phyloP scores from a whole-genome alignment of 2,797 vertebrate genomes.

The Enteromius afrohamiltoni region DNA sequence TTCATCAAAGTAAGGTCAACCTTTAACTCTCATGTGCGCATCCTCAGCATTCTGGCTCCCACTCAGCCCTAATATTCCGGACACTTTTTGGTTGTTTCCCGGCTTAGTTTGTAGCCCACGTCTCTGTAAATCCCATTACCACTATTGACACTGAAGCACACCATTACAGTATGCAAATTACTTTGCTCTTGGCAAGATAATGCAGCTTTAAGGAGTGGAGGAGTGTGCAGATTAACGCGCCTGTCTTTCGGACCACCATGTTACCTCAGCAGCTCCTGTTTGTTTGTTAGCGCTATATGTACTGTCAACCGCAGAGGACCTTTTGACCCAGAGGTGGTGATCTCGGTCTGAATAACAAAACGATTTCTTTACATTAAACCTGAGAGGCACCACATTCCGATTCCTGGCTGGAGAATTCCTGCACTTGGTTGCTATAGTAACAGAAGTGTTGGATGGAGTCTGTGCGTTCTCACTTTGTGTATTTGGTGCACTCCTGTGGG shows the following conservation, averaged over 20 bases:
- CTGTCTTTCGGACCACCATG: slow-evolving; percentile 32
- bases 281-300: slow-evolving; percentile 29
- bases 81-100: slow-evolving; percentile 56
- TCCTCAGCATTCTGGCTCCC: slow-evolving; percentile 18
- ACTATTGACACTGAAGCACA: slow-evolving; percentile 70
- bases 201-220: slow-evolving; percentile 60
- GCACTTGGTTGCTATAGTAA: slow-evolving; percentile 79
- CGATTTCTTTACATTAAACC: slow-evolving; percentile 64
- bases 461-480: slow-evolving; percentile 65
- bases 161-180: slow-evolving; percentile 74
- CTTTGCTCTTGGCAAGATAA: slow-evolving; percentile 62
- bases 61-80: slow-evolving; percentile 49
- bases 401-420: slow-evolving; percentile 68
- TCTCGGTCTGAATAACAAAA: slow-evolving; percentile 63
- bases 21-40: neutral
- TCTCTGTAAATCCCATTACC: slow-evolving; percentile 77
- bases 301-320: slow-evolving; percentile 47
- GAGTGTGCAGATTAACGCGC: slow-evolving; percentile 41
- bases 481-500: slow-evolving; percentile 69
- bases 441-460: slow-evolving; percentile 66
- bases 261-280: slow-evolving; percentile 11
- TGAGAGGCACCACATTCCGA: slow-evolving; percentile 3
- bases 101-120: slow-evolving; percentile 72
- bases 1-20: slow-evolving; percentile 32
- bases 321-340: slow-evolving; percentile 55